Base-by-base conservation (phyloP, 2,888 invertebrate genomes). In the Stenichneumon culpator region DNA sequence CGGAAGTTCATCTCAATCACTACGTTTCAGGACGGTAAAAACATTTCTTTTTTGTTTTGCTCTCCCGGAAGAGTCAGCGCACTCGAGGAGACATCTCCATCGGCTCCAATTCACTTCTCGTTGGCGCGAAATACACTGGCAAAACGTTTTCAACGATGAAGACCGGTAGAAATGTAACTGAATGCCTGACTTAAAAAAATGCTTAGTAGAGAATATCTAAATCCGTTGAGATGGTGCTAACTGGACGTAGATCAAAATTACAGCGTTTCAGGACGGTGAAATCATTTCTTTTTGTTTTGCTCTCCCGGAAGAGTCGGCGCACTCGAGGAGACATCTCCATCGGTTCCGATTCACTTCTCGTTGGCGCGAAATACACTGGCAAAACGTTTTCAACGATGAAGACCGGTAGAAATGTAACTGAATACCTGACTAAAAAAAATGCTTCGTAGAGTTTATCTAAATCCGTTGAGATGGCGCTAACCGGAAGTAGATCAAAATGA, bases 51-150 rank as follows among this genome's bases (percentile, higher is more conserved):
- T 28, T 32, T 32, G 25, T 57, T 47, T 39, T 73, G 1, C 11
- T 54, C 9, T 54, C 11, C 22, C 60, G 25, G 7, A 16, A 25
- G 16, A 44, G 7, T 44, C 74, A 9, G 11, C 22, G 50, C 25
- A 50, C 36, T 67, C 22, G 32, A 0, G 36, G 3, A 39, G 22
- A 85, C 75, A 67, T 77, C 79, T 85, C 82, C 77, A 82, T 85
- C 73, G 39, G 39, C 70, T 25, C 72, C 57, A 19, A 68, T 68
- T 60, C 75, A 74, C 72, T 75, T 78, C 70, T 82, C 85, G 82
- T 85, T 79, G 82, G 75, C 82, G 79, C 82, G 22, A 60, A 63
- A 67, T 70, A 22, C 44, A 85, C 79, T 67, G 67, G 67, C 79
- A 63, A 54, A 14, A 25, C 11, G 14, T 60, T 72, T 25, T 39